Evolutionary conservation across 2,888 invertebrate species (phyloP).

Genomic region (Drosophila prostipennis): DNA sequence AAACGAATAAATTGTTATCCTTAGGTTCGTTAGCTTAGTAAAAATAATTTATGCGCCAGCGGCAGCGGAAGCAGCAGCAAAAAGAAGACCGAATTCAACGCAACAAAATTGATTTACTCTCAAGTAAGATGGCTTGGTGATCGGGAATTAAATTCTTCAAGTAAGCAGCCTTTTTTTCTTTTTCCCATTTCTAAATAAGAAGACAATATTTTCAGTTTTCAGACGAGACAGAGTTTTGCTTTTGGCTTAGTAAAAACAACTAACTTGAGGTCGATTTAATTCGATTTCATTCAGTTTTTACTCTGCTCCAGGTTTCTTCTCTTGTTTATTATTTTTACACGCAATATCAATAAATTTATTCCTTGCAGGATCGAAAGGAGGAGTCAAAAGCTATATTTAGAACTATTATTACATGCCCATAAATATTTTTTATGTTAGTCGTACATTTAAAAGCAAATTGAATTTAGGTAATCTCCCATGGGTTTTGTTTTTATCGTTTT

Average conservation of each 20-base stretch:
- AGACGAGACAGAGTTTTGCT: slow-evolving; percentile 3
- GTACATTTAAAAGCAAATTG: slow-evolving; percentile 62
- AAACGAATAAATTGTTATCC: slow-evolving; percentile 30
- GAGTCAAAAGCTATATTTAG: slow-evolving; percentile 6
- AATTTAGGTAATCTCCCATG: slow-evolving; percentile 30
- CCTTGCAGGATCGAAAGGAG: slow-evolving; percentile 6
- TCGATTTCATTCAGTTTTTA: slow-evolving; percentile 1
- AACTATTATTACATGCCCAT: slow-evolving; percentile 18
- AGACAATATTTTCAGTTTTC: slow-evolving; percentile 4
- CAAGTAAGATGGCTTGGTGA: slow-evolving; percentile 5
- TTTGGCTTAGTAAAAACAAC: background rate
- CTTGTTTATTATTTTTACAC: slow-evolving; percentile 4
- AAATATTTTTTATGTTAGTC: slow-evolving; percentile 39
- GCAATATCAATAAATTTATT: slow-evolving; percentile 11
- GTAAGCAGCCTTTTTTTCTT: slow-evolving; percentile 10
- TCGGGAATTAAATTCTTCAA: slow-evolving; percentile 10
- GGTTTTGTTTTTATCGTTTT: slow-evolving; percentile 3
- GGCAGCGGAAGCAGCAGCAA: slow-evolving; percentile 9
- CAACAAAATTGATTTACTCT: background rate
- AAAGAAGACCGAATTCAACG: slow-evolving; percentile 3
- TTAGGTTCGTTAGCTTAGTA: slow-evolving; percentile 44
- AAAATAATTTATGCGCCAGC: slow-evolving; percentile 20
- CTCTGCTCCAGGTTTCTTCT: slow-evolving; percentile 5
- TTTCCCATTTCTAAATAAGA: slow-evolving; percentile 4
- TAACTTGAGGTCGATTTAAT: slow-evolving; percentile 1